Base-by-base conservation (phyloP, 1,140 invertebrate species). In the Rhizoglyphus robini region DNA sequence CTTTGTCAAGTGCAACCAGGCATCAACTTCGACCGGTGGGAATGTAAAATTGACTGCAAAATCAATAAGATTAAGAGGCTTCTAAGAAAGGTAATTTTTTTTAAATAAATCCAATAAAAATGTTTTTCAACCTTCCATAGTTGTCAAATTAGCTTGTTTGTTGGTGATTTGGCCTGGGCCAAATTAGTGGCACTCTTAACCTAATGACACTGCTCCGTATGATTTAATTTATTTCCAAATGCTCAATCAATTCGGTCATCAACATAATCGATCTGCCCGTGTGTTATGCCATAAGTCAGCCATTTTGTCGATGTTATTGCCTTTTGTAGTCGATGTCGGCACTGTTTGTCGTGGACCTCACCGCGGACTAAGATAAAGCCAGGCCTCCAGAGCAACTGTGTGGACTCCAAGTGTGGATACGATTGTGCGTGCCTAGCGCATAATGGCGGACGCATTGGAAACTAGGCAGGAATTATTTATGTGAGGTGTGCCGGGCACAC, bases 61-160 rank as follows among this genome's bases (percentile, higher is more conserved):
- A n/a, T n/a, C n/a, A n/a, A n/a, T n/a, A n/a, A n/a, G n/a, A n/a
- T n/a, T n/a, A n/a, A n/a, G n/a, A n/a, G n/a, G n/a, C n/a, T n/a
- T n/a, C n/a, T n/a, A n/a, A n/a, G n/a, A n/a, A n/a, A n/a, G n/a
- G n/a, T n/a, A n/a, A n/a, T n/a, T n/a, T n/a, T n/a, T n/a, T n/a
- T n/a, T n/a, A n/a, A n/a, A n/a, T n/a, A n/a, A n/a, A n/a, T n/a
- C n/a, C n/a, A n/a, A n/a, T n/a, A n/a, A n/a, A n/a, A n/a, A n/a
- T n/a, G n/a, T n/a, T n/a, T n/a, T n/a, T n/a, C n/a, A n/a, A n/a
- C n/a, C n/a, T n/a, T n/a, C n/a, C n/a, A n/a, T n/a, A n/a, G n/a
- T n/a, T n/a, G n/a, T 60, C 58, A 60, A 60, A 60, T 60, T 60
- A 60, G 58, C 38, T 60, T 60, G 58, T 60, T 60, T 29, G 58